Conservation (phyloP, 2,888 invertebrate genomes). For the Tuta absoluta region DNA sequence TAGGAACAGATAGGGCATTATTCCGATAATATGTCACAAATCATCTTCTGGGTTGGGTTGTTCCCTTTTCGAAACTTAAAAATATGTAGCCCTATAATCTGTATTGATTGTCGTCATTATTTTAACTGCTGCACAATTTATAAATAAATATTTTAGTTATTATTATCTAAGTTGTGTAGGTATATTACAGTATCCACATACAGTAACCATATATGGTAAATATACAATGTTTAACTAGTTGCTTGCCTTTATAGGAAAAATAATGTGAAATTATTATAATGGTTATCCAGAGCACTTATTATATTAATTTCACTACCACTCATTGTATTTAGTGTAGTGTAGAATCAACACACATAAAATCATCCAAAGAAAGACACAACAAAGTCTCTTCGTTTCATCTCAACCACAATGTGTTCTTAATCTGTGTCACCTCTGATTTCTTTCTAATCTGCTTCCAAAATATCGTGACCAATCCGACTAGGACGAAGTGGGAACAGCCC, state of each 20-base stretch:
- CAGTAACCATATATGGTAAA: too few species aligned
- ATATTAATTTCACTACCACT: too few species aligned
- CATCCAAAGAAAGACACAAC: conserved; percentile 7
- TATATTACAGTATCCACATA: too few species aligned
- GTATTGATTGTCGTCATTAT: background rate
- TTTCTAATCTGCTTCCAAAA: conserved; percentile 18
- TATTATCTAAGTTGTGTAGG: too few species aligned
- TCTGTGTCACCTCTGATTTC: conserved; percentile 13
- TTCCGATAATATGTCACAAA: conserved; percentile 79
- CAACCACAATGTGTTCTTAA: conserved; percentile 19
- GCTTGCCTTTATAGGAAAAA: too few species aligned
- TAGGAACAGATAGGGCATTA: conserved; percentile 71
- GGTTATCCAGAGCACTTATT: too few species aligned
- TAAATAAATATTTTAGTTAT: too few species aligned
- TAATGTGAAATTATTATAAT: too few species aligned
- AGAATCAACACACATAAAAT: background rate
- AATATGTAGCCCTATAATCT: too few species aligned
- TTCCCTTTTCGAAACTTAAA: background rate
- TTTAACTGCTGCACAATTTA: too few species aligned
- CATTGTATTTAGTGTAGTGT: too few species aligned
- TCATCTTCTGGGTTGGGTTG: conserved; percentile 54
- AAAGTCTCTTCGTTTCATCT: conserved; percentile 14
- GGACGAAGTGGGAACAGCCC: conserved; percentile 22
- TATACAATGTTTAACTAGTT: too few species aligned
- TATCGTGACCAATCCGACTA: conserved; percentile 19